Evolutionary conservation across 2,888 invertebrate genomes (phyloP).

Genomic region (Lucinisca nassula): DNA sequence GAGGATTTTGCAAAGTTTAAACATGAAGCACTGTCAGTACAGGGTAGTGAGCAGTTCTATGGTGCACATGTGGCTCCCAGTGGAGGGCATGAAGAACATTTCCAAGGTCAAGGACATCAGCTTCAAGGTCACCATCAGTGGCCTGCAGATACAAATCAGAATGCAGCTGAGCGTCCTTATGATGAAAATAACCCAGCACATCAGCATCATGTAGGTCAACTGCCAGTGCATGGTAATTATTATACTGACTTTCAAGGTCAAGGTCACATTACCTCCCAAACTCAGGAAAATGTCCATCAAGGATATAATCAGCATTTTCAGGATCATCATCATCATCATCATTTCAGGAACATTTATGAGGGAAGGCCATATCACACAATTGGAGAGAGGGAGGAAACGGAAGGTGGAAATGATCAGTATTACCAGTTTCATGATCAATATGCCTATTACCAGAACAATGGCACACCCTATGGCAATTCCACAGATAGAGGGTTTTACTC

Average conservation of each 20-base stretch:
- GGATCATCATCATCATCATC: conserved; percentile 51
- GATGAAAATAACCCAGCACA: conserved; percentile 45
- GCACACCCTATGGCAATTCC: background rate
- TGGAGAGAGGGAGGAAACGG: conserved; percentile 69
- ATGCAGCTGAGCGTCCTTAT: conserved; percentile 61
- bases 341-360: conserved; percentile 65
- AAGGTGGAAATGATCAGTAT: conserved; percentile 67
- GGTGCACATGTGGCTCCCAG: conserved; percentile 32
- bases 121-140: conserved; percentile 49
- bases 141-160: conserved; percentile 5
- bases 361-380: conserved; percentile 63
- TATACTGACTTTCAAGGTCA: conserved; percentile 29
- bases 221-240: conserved; percentile 54
- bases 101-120: conserved; percentile 12
- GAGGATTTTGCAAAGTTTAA: conserved; percentile 58
- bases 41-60: conserved; percentile 35
- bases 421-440: conserved; percentile 30
- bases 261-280: conserved; percentile 48
- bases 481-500: conserved; percentile 8
- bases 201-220: conserved; percentile 21
- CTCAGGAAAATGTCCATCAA: conserved; percentile 30
- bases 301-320: conserved; percentile 10
- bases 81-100: background rate
- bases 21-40: conserved; percentile 37
- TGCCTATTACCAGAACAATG: background rate